A percentile compares a stretch with the other conserved stretches of the same genome.
These are phyloP conservation scores for Nemotelus pantherinus DNA, from an alignment of 2,888 invertebrate genomes.

Conservation along the genomic window DNA sequence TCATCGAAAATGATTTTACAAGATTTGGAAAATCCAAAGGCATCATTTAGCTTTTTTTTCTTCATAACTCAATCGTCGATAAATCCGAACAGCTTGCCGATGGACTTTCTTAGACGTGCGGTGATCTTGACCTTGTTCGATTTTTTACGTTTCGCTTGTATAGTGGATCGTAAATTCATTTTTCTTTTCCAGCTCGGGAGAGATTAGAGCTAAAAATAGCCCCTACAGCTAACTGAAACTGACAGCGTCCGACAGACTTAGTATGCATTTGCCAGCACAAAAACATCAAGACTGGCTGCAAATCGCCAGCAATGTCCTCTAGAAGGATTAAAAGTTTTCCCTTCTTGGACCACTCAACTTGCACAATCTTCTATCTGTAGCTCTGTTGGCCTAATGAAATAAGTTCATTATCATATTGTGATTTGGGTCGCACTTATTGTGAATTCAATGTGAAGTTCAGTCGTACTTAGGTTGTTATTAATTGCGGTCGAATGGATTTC, in stretches of 20 bases:
- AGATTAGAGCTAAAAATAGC: background rate
- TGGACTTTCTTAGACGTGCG: background rate
- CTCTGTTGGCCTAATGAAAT: too few species aligned
- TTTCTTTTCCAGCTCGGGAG: background rate
- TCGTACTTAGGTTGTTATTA: too few species aligned
- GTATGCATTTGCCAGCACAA: background rate
- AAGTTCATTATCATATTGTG: too few species aligned
- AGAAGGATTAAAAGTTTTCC: too few species aligned
- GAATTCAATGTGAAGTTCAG: too few species aligned
- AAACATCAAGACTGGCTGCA: background rate
- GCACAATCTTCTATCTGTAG: too few species aligned
- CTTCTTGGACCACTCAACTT: too few species aligned
- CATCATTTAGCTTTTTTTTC: background rate
- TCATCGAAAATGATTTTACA: too few species aligned
- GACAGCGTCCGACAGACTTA: background rate
- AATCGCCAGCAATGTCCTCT: too few species aligned
- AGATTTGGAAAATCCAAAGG: background rate
- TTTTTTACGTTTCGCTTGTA: background rate
- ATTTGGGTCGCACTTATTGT: too few species aligned
- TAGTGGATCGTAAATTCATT: background rate
- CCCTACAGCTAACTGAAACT: background rate
- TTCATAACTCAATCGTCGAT: constrained; percentile 7
- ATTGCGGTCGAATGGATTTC: too few species aligned
- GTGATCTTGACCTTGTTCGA: background rate
- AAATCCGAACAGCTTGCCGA: background rate